Percentiles rank a stretch among this genome's conserved stretches.
These are phyloP conservation scores for Mythimna vitellina DNA, from an alignment of 2,888 invertebrate genomes.

Conservation along the genomic window DNA sequence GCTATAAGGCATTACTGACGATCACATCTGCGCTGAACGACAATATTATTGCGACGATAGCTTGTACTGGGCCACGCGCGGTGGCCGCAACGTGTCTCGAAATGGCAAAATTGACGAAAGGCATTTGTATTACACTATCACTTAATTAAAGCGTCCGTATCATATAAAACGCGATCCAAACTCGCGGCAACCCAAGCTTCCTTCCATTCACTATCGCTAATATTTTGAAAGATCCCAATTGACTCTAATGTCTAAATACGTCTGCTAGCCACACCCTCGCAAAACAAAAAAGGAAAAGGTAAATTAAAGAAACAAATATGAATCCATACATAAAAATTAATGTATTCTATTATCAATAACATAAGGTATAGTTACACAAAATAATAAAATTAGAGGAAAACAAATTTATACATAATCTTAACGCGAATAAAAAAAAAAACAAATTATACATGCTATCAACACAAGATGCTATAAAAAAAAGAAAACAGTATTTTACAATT, in stretches of 20 bases:
- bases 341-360: slow-evolving; percentile 91
- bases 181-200: slow-evolving; percentile 42
- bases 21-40: slow-evolving; percentile 52
- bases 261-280: slow-evolving; percentile 47
- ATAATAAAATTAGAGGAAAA: slow-evolving; percentile 90
- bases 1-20: slow-evolving; percentile 70
- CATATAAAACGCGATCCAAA: slow-evolving; percentile 43
- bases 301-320: slow-evolving; percentile 83
- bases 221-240: slow-evolving; percentile 57
- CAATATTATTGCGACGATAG: slow-evolving; percentile 50
- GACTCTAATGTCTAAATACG: slow-evolving; percentile 44
- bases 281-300: slow-evolving; percentile 71
- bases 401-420: slow-evolving; percentile 90
- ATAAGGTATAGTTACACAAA: slow-evolving; percentile 89
- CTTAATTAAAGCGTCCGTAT: slow-evolving; percentile 67
- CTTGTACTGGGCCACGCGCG: slow-evolving; percentile 21
- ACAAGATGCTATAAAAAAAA: slow-evolving; percentile 84
- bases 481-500: slow-evolving; percentile 89
- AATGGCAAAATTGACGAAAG: slow-evolving; percentile 68
- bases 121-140: slow-evolving; percentile 69
- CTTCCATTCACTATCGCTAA: slow-evolving; percentile 27
- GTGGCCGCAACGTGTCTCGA: slow-evolving; percentile 38
- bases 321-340: slow-evolving; percentile 90
- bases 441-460: slow-evolving; percentile 89
- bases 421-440: slow-evolving; percentile 86